A percentile compares a stretch with the other conserved stretches of the same genome.
These are phyloP conservation scores for Siniperca undulata DNA, from an alignment of 2,797 vertebrate genomes.

Conservation along the genomic window DNA sequence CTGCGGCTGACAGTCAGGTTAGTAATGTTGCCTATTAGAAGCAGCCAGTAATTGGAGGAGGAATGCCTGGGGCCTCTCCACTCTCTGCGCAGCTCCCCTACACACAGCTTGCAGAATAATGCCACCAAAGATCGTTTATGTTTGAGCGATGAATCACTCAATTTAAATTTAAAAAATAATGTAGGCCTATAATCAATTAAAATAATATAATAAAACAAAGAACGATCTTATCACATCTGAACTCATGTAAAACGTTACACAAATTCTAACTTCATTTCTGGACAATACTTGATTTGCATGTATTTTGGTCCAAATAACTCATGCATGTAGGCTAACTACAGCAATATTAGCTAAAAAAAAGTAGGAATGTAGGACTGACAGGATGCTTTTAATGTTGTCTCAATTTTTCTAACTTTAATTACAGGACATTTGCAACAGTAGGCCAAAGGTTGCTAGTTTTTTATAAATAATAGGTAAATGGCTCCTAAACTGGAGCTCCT, in stretches of 20 bases:
- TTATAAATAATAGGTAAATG: not conserved
- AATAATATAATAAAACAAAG: not conserved
- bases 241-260: not conserved
- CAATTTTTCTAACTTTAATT: not conserved
- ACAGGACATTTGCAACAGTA: not conserved
- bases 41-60: constrained; percentile 33
- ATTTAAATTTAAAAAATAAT: not conserved
- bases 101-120: constrained; percentile 34
- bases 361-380: not conserved
- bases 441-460: not conserved
- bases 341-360: not conserved
- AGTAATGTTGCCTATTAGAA: constrained; percentile 20
- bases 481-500: not conserved
- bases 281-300: not conserved
- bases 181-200: not conserved
- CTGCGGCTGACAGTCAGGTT: constrained; percentile 22
- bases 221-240: not conserved
- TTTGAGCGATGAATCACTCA: not conserved
- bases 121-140: constrained; percentile 49
- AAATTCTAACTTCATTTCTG: not conserved
- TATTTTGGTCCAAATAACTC: not conserved
- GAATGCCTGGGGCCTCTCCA: constrained; percentile 29
- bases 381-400: not conserved
- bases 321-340: not conserved
- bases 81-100: constrained; percentile 14